Conservation (phyloP, 2,113 vertebrate genomes). For the Sceloporus tristichus region DNA sequence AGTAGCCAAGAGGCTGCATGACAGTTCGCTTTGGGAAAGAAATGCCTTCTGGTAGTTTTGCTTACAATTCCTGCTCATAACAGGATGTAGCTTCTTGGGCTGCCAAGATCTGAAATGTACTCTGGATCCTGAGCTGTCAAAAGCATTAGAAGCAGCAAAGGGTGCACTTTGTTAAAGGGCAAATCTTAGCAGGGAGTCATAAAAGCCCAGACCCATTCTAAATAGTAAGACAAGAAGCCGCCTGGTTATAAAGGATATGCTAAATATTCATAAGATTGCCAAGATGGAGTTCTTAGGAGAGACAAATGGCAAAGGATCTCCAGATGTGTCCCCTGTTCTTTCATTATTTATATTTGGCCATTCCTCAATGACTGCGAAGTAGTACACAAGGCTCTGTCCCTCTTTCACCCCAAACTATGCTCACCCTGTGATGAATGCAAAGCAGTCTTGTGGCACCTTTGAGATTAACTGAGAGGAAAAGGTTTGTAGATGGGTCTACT, state of each 20-base stretch:
- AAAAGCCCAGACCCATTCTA: constrained; percentile 9
- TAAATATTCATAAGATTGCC: not conserved
- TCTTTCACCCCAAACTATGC: not conserved
- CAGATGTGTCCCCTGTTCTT: no score
- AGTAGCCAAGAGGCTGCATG: constrained; percentile 12
- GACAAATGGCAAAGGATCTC: not conserved
- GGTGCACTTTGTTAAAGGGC: constrained; percentile 45
- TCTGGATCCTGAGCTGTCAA: constrained; percentile 17
- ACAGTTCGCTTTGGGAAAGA: constrained; percentile 48
- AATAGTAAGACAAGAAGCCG: not conserved
- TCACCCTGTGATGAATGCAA: no score
- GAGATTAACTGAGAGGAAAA: no score
- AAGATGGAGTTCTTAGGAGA: not conserved
- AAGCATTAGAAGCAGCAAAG: constrained; percentile 40
- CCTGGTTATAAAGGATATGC: constrained; percentile 11
- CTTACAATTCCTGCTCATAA: constrained; percentile 20
- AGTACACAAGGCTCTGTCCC: not conserved
- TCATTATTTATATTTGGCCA: no score
- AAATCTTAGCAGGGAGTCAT: constrained; percentile 33
- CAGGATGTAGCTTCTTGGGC: not conserved
- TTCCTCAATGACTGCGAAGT: not conserved
- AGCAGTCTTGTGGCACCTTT: no score
- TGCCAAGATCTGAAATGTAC: constrained; percentile 35
- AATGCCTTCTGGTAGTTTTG: constrained; percentile 6
- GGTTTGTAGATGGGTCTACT: no score